Evolutionary conservation across 2,797 vertebrate species (phyloP).

Genomic region (Danio aesculapii): DNA sequence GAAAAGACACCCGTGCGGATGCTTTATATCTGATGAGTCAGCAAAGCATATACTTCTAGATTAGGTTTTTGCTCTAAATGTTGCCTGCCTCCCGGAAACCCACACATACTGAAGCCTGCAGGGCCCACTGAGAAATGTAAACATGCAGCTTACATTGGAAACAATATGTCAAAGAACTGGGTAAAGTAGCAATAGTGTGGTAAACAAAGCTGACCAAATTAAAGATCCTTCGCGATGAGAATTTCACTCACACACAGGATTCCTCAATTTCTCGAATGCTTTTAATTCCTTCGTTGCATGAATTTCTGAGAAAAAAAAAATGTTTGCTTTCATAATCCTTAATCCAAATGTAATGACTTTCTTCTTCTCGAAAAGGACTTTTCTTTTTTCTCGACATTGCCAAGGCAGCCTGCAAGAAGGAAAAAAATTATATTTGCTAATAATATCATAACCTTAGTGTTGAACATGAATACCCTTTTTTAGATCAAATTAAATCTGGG

Average conservation of each 20-base stretch:
- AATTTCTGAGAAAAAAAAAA: background rate
- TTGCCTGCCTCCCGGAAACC: background rate
- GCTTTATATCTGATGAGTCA: slow-evolving; percentile 34
- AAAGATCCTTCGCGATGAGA: background rate
- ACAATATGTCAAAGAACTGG: slow-evolving; percentile 66
- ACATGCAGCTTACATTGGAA: slow-evolving; percentile 68
- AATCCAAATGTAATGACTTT: slow-evolving; percentile 36
- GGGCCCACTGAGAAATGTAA: slow-evolving; percentile 53
- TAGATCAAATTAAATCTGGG: background rate
- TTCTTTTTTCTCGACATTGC: background rate
- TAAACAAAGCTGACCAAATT: slow-evolving; percentile 26
- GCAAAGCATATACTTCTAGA: slow-evolving; percentile 4
- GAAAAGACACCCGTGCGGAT: slow-evolving; percentile 25
- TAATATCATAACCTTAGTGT: slow-evolving; percentile 10
- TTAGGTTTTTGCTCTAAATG: slow-evolving; percentile 14
- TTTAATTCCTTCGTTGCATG: background rate
- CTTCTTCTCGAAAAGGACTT: background rate
- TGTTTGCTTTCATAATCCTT: slow-evolving; percentile 26
- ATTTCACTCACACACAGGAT: background rate
- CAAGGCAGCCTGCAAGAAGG: background rate
- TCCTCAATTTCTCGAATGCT: slow-evolving; percentile 3
- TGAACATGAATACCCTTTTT: slow-evolving; percentile 2
- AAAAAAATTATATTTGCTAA: slow-evolving; percentile 12
- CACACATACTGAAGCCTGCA: slow-evolving; percentile 15
- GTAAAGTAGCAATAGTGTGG: slow-evolving; percentile 68